Evolutionary conservation across 2,888 invertebrate species (phyloP), one percentile per base, ranked within the genome.

Genomic region (Anaspis maculata): DNA sequence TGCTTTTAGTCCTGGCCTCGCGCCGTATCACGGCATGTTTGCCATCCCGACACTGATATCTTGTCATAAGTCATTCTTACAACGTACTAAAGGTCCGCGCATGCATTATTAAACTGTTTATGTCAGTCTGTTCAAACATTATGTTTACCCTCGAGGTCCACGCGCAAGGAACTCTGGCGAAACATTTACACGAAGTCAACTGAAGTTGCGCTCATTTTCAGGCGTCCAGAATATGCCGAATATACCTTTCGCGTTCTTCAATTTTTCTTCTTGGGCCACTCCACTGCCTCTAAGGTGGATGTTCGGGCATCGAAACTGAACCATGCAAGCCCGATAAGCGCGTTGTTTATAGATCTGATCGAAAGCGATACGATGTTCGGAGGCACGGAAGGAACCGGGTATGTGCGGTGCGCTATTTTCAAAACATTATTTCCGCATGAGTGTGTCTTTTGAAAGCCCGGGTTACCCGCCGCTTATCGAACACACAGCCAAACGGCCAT

Each of bases 351-450:
- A 39, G 45, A 49, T 47, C 39, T 32, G 24, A 34, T 27, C 37
- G 34, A 30, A 32, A 40, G 27, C 39, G 45, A 44, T 42, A 43
- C 35, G 37, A 39, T 39, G 42, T 37, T 46, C 41, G 43, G 40
- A 43, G 42, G 37, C 40, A 44, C 41, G 42, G 40, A 45, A 45
- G 40, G 37, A 39, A 28, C 26, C 30, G 44, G 44, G 5, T 9
- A 9, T 19, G 9, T 41, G 47, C 46, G 42, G 34, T 36, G 41
- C 51, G 54, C 55, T 55, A 57, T 60, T 61, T 59, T 59, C 53
- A 52, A 54, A 56, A 52, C 56, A 56, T 59, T 60, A 58, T 52
- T 60, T 60, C 60, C 57, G 49, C 59, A 51, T 51, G 57, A 51
- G 49, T 51, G 54, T 52, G 45, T 47, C 58, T 52, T 59, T 58